Conservation (phyloP, 2,797 vertebrate genomes). For the Scyliorhinus canicula region DNA sequence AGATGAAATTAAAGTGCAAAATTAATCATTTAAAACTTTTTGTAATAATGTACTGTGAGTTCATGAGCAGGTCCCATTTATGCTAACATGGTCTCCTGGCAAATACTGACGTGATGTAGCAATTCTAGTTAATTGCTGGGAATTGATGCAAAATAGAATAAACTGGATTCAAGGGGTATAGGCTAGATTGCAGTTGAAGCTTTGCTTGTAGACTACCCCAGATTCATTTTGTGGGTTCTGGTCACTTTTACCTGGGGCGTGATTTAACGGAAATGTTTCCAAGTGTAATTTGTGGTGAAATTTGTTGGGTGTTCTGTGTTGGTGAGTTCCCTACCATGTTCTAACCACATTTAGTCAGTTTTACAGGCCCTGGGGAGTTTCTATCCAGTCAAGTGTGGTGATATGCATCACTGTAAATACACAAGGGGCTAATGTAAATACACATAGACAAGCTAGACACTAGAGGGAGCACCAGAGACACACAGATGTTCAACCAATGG, state of each 20-base stretch:
- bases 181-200: background rate
- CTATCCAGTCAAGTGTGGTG: too few species aligned
- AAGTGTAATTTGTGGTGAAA: too few species aligned
- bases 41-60: background rate
- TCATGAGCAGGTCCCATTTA: background rate
- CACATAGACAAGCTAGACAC: too few species aligned
- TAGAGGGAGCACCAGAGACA: too few species aligned
- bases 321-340: too few species aligned
- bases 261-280: too few species aligned
- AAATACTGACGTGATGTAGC: background rate
- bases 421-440: too few species aligned
- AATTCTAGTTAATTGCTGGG: background rate
- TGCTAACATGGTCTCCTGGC: background rate
- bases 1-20: background rate
- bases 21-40: constrained; percentile 16
- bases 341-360: too few species aligned
- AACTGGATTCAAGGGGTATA: background rate
- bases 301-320: too few species aligned
- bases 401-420: too few species aligned
- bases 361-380: too few species aligned
- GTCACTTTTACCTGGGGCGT: background rate
- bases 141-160: background rate
- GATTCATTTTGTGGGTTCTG: background rate
- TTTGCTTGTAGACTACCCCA: background rate
- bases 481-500: too few species aligned